Conservation (phyloP, 2,113 vertebrate species). For the Lutjanus erythropterus region DNA sequence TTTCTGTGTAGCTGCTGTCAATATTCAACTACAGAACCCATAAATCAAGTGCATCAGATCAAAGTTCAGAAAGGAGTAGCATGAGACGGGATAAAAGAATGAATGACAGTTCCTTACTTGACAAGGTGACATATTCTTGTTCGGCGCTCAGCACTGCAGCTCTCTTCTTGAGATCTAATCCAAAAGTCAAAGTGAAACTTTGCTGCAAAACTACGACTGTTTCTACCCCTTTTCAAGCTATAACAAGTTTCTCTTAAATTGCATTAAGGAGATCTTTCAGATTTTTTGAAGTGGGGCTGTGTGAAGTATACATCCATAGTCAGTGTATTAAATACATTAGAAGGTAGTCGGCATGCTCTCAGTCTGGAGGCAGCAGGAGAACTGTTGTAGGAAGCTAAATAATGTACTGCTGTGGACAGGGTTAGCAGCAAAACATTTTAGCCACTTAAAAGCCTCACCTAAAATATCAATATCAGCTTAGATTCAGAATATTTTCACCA, state of each 20-base stretch:
- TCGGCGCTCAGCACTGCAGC: constrained; percentile 72
- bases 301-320: no score
- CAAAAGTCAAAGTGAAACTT: constrained; percentile 71
- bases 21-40: neutral
- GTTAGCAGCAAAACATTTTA: no score
- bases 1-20: neutral
- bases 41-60: neutral
- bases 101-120: constrained; percentile 74
- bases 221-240: neutral
- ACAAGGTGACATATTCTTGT: constrained; percentile 85
- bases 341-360: no score
- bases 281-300: no score
- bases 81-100: neutral
- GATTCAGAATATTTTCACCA: no score
- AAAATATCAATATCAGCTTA: no score
- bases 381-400: no score
- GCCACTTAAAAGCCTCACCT: no score
- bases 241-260: neutral
- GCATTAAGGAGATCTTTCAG: neutral
- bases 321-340: no score
- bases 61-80: constrained; percentile 6
- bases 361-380: no score
- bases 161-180: constrained; percentile 81
- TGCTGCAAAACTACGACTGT: neutral
- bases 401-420: no score